Evolutionary conservation across 2,888 invertebrate species (phyloP).

Genomic region (Endotricha flammealis): DNA sequence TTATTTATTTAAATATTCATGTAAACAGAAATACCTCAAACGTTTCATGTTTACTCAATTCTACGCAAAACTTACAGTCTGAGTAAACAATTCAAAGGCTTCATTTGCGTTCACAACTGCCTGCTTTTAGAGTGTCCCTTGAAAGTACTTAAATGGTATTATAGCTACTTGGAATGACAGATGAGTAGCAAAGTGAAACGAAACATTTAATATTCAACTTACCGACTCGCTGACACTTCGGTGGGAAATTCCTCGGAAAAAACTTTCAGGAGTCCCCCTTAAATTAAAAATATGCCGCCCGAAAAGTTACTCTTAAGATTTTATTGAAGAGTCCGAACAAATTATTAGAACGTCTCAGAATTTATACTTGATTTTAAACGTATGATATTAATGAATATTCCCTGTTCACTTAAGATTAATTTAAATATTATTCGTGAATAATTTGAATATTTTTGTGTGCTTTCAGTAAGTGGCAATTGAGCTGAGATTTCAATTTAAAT

Average conservation of each 20-base stretch:
- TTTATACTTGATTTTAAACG: conserved; percentile 7
- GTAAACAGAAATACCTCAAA: too few relatives aligned
- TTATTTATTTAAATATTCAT: too few relatives aligned
- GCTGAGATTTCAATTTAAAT: conserved; percentile 4
- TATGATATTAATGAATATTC: conserved; percentile 13
- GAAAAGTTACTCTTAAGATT: conserved; percentile 28
- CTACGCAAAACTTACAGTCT: too few relatives aligned
- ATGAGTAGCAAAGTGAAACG: conserved; percentile 23
- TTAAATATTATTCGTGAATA: conserved; percentile 8
- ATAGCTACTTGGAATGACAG: conserved; percentile 17
- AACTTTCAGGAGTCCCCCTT: conserved; percentile 24
- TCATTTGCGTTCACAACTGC: not conserved
- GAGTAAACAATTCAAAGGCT: not conserved
- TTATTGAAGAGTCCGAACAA: conserved; percentile 28
- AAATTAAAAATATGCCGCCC: conserved; percentile 35
- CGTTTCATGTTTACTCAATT: too few relatives aligned
- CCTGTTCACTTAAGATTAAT: conserved; percentile 7
- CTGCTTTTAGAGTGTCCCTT: not conserved
- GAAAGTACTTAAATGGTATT: not conserved
- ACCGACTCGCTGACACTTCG: conserved; percentile 24
- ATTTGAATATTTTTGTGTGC: conserved; percentile 11
- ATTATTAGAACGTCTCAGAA: conserved; percentile 25
- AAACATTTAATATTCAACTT: conserved; percentile 44
- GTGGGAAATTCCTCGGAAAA: conserved; percentile 25
- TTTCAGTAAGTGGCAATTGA: conserved; percentile 3